phyloP scores from a whole-genome alignment of 37 sponge, comb jelly and placozoan genomes.

The Sycon ciliatum region DNA sequence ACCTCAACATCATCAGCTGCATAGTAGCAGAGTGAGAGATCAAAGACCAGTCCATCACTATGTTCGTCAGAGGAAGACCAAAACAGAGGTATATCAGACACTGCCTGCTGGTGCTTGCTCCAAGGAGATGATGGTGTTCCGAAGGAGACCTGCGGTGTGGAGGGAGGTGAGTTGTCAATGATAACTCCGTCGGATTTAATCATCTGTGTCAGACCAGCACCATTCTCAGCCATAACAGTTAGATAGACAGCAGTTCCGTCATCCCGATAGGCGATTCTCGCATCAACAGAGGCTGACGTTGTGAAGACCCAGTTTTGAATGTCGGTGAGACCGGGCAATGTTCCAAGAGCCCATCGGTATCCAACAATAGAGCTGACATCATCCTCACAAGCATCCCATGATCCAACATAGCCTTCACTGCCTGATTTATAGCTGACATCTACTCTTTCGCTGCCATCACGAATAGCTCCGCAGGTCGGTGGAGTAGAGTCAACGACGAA shows the following conservation, averaged over 20 bases:
- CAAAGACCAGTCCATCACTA: too few relatives aligned
- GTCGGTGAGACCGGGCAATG: slow-evolving; percentile 36
- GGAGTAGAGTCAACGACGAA: slow-evolving; percentile 57
- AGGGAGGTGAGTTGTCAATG: too few relatives aligned
- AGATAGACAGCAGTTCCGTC: not conserved
- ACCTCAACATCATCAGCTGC: too few relatives aligned
- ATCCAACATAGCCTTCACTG: slow-evolving; percentile 15
- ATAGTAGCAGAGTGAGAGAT: too few relatives aligned
- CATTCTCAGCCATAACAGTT: not conserved
- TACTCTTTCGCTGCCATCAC: slow-evolving; percentile 48
- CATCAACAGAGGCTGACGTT: slow-evolving; percentile 24
- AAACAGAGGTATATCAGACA: too few relatives aligned
- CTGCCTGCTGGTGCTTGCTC: too few relatives aligned
- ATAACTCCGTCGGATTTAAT: not conserved
- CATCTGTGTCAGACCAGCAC: not conserved
- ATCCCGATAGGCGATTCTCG: too few relatives aligned
- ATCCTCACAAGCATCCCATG: slow-evolving; percentile 51
- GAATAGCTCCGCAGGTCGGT: slow-evolving; percentile 31
- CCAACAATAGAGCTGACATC: slow-evolving; percentile 27
- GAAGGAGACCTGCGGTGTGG: too few relatives aligned
- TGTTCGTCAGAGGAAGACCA: slow-evolving; percentile 31
- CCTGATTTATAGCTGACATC: slow-evolving; percentile 45
- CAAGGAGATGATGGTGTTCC: too few relatives aligned
- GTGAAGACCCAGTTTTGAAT: slow-evolving; percentile 27
- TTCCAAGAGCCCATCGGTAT: slow-evolving; percentile 59